Percentiles rank a stretch among this genome's conserved stretches.
Evolutionary conservation across 2,888 invertebrate genomes (phyloP).

Genomic region (Myopa testacea): DNA sequence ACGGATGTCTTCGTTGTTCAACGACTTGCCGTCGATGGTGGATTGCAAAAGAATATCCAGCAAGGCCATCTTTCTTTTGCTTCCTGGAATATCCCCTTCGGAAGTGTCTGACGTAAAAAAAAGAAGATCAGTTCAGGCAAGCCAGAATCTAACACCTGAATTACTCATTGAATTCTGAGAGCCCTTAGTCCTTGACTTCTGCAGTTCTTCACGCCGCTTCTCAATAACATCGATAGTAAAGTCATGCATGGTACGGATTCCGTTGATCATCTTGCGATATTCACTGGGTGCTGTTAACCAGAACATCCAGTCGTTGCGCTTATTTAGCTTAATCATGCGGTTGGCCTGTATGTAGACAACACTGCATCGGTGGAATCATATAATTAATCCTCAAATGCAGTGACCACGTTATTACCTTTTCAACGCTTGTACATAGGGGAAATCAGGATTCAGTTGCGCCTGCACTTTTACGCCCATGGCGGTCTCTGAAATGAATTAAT

Average conservation of each 20-base stretch:
- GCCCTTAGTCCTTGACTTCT: slow-evolving; percentile 53
- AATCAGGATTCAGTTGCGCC: slow-evolving; percentile 73
- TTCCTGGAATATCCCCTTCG: slow-evolving; percentile 65
- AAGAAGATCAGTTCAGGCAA: neutral
- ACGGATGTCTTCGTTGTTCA: slow-evolving; percentile 72
- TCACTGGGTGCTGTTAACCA: slow-evolving; percentile 50
- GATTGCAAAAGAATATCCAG: slow-evolving; percentile 74
- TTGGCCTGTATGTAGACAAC: slow-evolving; percentile 55
- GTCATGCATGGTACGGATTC: slow-evolving; percentile 58
- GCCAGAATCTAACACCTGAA: neutral
- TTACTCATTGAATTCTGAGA: slow-evolving; percentile 48
- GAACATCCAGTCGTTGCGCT: slow-evolving; percentile 57
- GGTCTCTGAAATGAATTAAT: slow-evolving; percentile 49
- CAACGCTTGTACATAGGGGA: slow-evolving; percentile 75
- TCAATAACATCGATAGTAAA: slow-evolving; percentile 62
- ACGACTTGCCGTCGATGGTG: slow-evolving; percentile 70
- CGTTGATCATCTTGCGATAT: slow-evolving; percentile 48
- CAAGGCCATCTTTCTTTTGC: slow-evolving; percentile 74
- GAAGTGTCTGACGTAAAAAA: slow-evolving; percentile 40
- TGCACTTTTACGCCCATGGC: slow-evolving; percentile 61
- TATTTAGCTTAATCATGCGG: slow-evolving; percentile 56
- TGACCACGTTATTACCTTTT: slow-evolving; percentile 8
- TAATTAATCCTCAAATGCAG: neutral
- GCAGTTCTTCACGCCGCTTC: slow-evolving; percentile 54
- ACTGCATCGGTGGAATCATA: slow-evolving; percentile 41